Evolutionary conservation across 1,140 invertebrate genomes (phyloP).

Genomic region (Drosophila sechellia): DNA sequence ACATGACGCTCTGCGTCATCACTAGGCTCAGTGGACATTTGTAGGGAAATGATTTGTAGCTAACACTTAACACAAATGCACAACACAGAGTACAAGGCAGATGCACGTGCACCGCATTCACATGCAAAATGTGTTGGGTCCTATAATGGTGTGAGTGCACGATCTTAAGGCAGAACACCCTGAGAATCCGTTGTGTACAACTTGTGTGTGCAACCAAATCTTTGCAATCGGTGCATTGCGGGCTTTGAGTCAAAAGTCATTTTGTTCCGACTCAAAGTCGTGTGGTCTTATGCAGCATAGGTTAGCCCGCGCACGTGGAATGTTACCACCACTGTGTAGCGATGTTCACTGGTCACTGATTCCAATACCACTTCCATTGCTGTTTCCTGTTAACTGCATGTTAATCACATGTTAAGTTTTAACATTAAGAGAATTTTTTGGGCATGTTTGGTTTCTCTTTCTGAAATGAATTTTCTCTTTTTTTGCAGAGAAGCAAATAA

Average conservation of each 20-base stretch:
- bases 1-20: neutral
- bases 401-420: no score
- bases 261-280: neutral
- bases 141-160: no score
- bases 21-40: neutral
- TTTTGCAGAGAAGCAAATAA: neutral
- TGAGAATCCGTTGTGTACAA: neutral
- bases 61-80: neutral
- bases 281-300: neutral
- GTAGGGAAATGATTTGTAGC: no score
- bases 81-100: neutral
- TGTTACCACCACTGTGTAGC: conserved; percentile 49
- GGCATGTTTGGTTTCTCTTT: no score
- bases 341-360: conserved; percentile 44
- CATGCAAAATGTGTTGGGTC: neutral
- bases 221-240: neutral
- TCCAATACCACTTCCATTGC: neutral
- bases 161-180: no score
- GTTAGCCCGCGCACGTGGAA: conserved; percentile 11
- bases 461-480: neutral
- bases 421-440: neutral
- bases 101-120: neutral
- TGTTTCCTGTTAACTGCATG: no score
- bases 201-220: no score
- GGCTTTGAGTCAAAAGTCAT: neutral